Conservation (phyloP, 2,797 vertebrate species). For the Arvicola amphibius region DNA sequence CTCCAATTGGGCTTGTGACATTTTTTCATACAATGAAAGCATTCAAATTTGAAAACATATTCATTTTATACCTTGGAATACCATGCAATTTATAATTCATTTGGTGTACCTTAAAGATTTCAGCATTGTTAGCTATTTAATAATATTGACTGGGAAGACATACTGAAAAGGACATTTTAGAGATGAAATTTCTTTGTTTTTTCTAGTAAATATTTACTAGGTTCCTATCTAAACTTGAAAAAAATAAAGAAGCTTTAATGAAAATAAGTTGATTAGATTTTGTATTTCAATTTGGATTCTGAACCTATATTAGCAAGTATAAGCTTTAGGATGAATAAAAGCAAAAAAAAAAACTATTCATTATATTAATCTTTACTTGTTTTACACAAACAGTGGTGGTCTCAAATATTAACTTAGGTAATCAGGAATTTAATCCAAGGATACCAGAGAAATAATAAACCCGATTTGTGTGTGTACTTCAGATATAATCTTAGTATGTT, state of each 20-base stretch:
- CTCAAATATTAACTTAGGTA: background rate
- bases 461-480: background rate
- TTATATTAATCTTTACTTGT: background rate
- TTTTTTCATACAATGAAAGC: background rate
- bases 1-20: background rate
- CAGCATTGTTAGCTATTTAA: background rate
- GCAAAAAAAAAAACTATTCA: background rate
- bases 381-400: background rate
- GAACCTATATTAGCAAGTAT: background rate
- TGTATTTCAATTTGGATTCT: background rate
- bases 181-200: background rate
- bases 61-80: background rate
- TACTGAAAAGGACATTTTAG: background rate
- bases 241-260: background rate
- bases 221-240: background rate
- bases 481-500: background rate
- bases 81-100: background rate
- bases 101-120: background rate
- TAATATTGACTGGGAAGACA: background rate
- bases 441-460: background rate
- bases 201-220: background rate
- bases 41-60: background rate
- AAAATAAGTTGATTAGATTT: background rate
- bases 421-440: background rate
- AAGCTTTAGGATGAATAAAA: background rate